These are phyloP conservation scores for Zaprionus ghesquierei DNA, from an alignment of 1,140 invertebrate species.

Conservation along the genomic window DNA sequence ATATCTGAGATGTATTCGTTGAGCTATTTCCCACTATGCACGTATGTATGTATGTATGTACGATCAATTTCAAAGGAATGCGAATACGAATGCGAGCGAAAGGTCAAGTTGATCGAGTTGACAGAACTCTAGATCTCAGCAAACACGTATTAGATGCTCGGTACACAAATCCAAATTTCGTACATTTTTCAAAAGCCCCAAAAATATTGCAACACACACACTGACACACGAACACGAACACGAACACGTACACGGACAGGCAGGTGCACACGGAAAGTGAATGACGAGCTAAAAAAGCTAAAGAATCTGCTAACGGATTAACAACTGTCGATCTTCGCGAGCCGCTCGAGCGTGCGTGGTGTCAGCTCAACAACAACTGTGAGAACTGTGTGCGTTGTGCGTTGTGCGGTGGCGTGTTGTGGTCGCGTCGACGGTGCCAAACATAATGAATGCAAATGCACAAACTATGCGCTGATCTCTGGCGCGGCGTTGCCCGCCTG, in stretches of 20 bases:
- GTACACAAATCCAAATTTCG: conserved; percentile 71
- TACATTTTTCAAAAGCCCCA: conserved; percentile 44
- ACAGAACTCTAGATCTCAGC: conserved; percentile 44
- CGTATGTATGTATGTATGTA: background rate
- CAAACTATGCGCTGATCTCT: conserved; percentile 58
- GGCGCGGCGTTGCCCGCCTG: conserved; percentile 52
- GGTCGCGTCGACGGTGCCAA: conserved; percentile 70
- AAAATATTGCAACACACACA: conserved; percentile 58
- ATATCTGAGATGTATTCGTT: conserved; percentile 24
- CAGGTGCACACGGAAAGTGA: conserved; percentile 27
- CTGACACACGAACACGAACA: background rate
- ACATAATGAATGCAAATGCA: conserved; percentile 81
- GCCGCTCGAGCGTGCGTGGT: conserved; percentile 13
- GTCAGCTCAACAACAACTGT: background rate
- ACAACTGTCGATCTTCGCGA: conserved; percentile 25
- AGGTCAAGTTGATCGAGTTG: conserved; percentile 69
- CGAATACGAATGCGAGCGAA: conserved; percentile 25
- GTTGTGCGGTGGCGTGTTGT: conserved; percentile 58
- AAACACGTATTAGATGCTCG: conserved; percentile 66
- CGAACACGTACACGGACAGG: background rate
- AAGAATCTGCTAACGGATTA: conserved; percentile 48
- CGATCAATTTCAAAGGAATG: conserved; percentile 34
- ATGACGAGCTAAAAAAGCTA: conserved; percentile 51
- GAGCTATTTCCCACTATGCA: conserved; percentile 2
- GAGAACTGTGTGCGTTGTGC: conserved; percentile 18